These are phyloP conservation scores for Gnatocerus cornutus DNA, from an alignment of 2,888 invertebrate species.

Conservation along the genomic window DNA sequence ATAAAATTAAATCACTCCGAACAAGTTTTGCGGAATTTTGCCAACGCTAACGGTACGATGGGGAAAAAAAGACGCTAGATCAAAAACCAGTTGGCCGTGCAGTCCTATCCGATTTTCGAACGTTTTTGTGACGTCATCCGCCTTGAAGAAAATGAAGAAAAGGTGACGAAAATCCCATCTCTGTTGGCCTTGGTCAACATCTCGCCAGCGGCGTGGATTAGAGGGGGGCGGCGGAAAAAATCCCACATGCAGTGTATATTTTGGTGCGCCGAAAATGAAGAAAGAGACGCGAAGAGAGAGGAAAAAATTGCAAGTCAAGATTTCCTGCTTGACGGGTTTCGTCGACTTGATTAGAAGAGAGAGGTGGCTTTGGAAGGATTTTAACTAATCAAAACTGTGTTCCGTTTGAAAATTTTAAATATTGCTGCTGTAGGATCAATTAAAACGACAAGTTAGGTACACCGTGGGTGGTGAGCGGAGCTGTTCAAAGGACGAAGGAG, in stretches of 20 bases:
- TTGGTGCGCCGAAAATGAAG: constrained; percentile 27
- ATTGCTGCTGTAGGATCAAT: constrained; percentile 55
- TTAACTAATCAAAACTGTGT: constrained; percentile 55
- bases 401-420: constrained; percentile 56
- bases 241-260: constrained; percentile 27
- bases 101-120: neutral
- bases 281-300: constrained; percentile 5
- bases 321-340: constrained; percentile 60
- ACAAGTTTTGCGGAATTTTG: constrained; percentile 28
- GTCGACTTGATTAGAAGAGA: constrained; percentile 38
- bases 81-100: constrained; percentile 30
- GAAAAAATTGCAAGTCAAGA: constrained; percentile 57
- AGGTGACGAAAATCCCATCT: constrained; percentile 15
- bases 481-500: neutral
- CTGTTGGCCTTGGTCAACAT: constrained; percentile 19
- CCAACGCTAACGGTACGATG: constrained; percentile 19
- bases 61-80: constrained; percentile 28
- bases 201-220: constrained; percentile 14
- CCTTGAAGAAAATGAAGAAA: constrained; percentile 22
- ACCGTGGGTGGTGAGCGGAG: constrained; percentile 30
- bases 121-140: neutral
- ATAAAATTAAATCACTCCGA: constrained; percentile 24
- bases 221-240: constrained; percentile 19
- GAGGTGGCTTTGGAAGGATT: constrained; percentile 36
- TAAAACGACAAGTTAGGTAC: constrained; percentile 55